A percentile compares a stretch with the other conserved stretches of the same genome.
These are phyloP conservation scores for Macrostomum lignano DNA, from an alignment of 1,140 invertebrate species.

Conservation along the genomic window DNA sequence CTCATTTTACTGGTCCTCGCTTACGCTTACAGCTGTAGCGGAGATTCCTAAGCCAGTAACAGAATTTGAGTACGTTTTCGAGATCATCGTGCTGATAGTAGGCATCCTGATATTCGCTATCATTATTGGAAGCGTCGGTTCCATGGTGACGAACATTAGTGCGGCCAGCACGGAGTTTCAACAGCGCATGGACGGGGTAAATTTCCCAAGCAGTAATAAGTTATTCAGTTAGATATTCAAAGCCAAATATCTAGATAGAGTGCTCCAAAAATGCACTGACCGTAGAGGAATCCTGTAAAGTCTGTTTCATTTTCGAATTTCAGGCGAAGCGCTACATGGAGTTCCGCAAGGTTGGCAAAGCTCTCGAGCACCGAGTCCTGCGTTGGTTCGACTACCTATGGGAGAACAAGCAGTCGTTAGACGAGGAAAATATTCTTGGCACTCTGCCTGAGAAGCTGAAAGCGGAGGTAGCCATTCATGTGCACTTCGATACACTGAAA, in stretches of 20 bases:
- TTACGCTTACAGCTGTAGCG: slow-evolving; percentile 73
- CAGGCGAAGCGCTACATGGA: slow-evolving; percentile 54
- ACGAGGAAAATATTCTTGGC: slow-evolving; percentile 39
- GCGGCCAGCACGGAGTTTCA: slow-evolving; percentile 45
- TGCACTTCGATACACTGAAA: slow-evolving; percentile 64
- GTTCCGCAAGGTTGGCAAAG: slow-evolving; percentile 47
- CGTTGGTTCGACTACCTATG: slow-evolving; percentile 90
- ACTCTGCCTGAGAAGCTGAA: slow-evolving; percentile 62
- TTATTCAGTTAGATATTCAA: too few species aligned
- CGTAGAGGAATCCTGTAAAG: background rate
- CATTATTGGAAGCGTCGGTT: slow-evolving; percentile 34
- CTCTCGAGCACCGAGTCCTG: slow-evolving; percentile 59
- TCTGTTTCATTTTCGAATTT: background rate
- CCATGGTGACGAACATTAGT: slow-evolving; percentile 91
- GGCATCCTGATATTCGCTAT: slow-evolving; percentile 26
- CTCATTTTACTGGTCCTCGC: slow-evolving; percentile 81
- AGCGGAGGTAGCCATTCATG: slow-evolving; percentile 76
- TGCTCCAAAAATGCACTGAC: slow-evolving; percentile 1
- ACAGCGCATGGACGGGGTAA: slow-evolving; percentile 40
- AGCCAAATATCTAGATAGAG: too few species aligned
- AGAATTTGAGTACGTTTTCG: slow-evolving; percentile 15
- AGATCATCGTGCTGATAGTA: slow-evolving; percentile 18
- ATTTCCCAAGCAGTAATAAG: too few species aligned
- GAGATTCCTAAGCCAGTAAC: slow-evolving; percentile 15
- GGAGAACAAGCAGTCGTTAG: slow-evolving; percentile 62